These are phyloP conservation scores for Leptinotarsa tumamoca DNA, from an alignment of 2,888 invertebrate species.

Conservation along the genomic window DNA sequence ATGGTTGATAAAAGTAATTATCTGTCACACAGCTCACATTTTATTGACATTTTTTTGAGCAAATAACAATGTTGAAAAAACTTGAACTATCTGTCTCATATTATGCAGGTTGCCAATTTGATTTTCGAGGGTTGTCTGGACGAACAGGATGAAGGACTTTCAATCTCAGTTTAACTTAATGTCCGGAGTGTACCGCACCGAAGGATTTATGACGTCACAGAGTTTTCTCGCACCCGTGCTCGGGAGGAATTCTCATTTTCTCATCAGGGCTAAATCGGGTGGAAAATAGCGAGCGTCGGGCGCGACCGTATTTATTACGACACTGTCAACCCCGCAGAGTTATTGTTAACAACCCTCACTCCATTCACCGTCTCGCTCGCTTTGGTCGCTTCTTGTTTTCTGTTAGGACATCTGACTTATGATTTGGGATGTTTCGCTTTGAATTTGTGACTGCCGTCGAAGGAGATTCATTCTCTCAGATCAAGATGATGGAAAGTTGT, in stretches of 20 bases:
- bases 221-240: constrained; percentile 60
- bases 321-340: constrained; percentile 65
- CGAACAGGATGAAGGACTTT: constrained; percentile 40
- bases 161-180: constrained; percentile 42
- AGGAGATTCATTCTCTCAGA: not conserved
- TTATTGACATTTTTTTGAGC: too few species aligned
- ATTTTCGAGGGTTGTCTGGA: constrained; percentile 12
- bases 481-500: not conserved
- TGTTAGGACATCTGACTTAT: constrained; percentile 18
- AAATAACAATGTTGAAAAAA: too few species aligned
- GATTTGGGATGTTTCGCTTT: not conserved
- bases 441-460: not conserved
- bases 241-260: constrained; percentile 65
- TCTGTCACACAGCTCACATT: too few species aligned
- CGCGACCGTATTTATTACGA: constrained; percentile 65
- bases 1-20: too few species aligned
- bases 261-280: constrained; percentile 67
- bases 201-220: constrained; percentile 56
- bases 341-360: constrained; percentile 62
- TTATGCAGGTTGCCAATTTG: not conserved
- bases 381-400: constrained; percentile 16
- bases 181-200: constrained; percentile 41
- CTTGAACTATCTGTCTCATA: too few species aligned
- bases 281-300: constrained; percentile 65
- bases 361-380: constrained; percentile 25